Base-by-base conservation (phyloP, 2,888 invertebrate genomes). In the Cantharis rufa region DNA sequence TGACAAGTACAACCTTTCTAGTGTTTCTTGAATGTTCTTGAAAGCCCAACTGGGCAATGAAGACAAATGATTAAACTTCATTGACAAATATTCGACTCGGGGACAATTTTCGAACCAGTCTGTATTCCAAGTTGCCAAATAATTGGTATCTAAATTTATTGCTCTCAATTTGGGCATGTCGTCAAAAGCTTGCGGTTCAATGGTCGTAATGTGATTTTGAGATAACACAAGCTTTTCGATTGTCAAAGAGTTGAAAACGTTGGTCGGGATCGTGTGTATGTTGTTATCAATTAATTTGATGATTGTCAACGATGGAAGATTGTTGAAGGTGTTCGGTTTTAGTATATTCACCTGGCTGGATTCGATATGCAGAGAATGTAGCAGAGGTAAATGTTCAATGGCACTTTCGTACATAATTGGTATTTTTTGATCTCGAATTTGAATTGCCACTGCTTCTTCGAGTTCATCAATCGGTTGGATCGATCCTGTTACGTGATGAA, bases 71-170 rank as follows among this genome's bases (percentile, higher is more conserved):
- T 88, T 87, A 71, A 84, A 82, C 75, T 85, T 84, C 18, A 86
- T 81, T 10, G 82, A 85, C 18, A 87, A 27, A 5, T 81, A 80
- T 2, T 80, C 81, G 9, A 88, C 75, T 62, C 79, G 81, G 0
- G 88, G 87, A 48, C 84, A 84, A 68, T 85, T 83, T 63, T 77
- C 77, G 74, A 88, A 87, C 87, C 87, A 88, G 7, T 84, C 80
- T 9, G 79, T 70, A 71, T 86, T 84, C 86, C 86, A 86, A 11
- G 27, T 72, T 5, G 81, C 70, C 5, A 87, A 77, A 71, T 80
- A 80, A 76, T 88, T 88, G 62, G 81, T 75, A 75, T 86, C 86
- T 27, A 88, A 76, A 70, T 85, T 84, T 16, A 88, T 77, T 64
- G 82, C 82, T 15, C 78, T 79, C 72, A 87, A 80, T 61, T 82